Evolutionary conservation across 53 echinoderm and acorn worm species (phyloP), one percentile per base, ranked within the genome.

Genomic region (Glandiceps talaboti): DNA sequence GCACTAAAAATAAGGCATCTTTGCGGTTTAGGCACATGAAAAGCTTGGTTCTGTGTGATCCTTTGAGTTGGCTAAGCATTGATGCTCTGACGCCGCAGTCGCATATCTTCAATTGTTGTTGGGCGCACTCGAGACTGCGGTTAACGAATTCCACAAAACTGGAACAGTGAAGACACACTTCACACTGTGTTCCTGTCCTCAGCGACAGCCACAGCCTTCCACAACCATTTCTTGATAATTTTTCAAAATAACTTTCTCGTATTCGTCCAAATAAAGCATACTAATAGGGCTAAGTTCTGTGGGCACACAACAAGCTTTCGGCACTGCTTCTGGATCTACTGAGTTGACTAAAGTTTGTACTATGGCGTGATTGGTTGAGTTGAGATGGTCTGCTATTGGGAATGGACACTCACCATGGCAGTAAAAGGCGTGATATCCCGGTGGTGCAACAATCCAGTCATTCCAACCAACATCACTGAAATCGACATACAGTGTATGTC

Each of bases 221-320:
- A 96, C 97, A 14, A 96, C 91, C 97, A 96, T 97, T 64, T 97
- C 97, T 79, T 97, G 88, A 79, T 97, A 97, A 75, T 91, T 93
- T 83, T 93, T 97, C 28, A 97, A 82, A 31, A 97, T 86, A 76
- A 97, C 93, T 73, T 93, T 85, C 1, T 93, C 93, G 1, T 85
- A 73, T 33, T 91, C 93, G 81, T 93, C 91, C 80, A 93, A 79
- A 81, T 97, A 97, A 29, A 97, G 86, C 90, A 97, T 93, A 82
- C 93, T 97, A 30, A 97, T 90, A 74, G 93, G 81, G 82, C 88
- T 90, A 26, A 97, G 87, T 80, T 97, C 97, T 78, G 97, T 97
- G 72, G 97, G 97, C 30, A 97, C 97, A 85, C 97, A 97, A 76
- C 97, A 97, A 26, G 93, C 97, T 76, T 87, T 87, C 26, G 97